These are phyloP conservation scores for Polyergus mexicanus DNA, from an alignment of 1,140 invertebrate genomes.

Conservation along the genomic window DNA sequence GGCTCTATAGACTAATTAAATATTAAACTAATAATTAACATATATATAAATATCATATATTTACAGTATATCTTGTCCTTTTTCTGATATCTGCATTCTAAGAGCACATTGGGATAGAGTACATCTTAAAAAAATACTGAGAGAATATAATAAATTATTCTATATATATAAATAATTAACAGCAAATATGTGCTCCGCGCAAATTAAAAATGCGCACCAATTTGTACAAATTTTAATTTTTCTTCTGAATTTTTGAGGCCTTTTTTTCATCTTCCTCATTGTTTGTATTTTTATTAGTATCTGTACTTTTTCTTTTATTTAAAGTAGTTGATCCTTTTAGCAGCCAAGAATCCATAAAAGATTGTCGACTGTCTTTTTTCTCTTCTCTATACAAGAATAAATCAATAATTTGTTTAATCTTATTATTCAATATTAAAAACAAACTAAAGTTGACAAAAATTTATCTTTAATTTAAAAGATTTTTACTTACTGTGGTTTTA, in stretches of 20 bases:
- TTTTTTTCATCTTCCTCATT: constrained; percentile 33
- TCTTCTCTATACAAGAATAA: constrained; percentile 74
- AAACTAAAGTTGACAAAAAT: background rate
- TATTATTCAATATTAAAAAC: background rate
- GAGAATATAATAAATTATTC: constrained; percentile 4
- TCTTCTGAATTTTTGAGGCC: constrained; percentile 50
- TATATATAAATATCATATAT: constrained; percentile 6
- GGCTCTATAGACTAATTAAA: background rate
- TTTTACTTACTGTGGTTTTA: constrained; percentile 76
- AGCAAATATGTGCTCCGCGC: background rate
- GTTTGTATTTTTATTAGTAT: constrained; percentile 21
- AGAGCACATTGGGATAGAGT: background rate
- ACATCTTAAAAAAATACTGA: background rate
- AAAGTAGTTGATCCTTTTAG: constrained; percentile 68
- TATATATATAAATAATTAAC: constrained; percentile 36
- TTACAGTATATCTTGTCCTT: background rate
- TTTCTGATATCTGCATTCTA: background rate
- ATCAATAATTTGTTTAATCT: constrained; percentile 67
- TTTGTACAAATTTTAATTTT: constrained; percentile 32
- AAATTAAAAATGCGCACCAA: background rate
- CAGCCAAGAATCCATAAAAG: constrained; percentile 80
- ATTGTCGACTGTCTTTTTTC: constrained; percentile 69
- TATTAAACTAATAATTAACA: constrained; percentile 36
- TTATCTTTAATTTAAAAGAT: constrained; percentile 5
- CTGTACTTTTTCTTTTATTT: constrained; percentile 68